phyloP scores from a whole-genome alignment of 2,888 invertebrate species.

The Ornithoptera alexandrae region DNA sequence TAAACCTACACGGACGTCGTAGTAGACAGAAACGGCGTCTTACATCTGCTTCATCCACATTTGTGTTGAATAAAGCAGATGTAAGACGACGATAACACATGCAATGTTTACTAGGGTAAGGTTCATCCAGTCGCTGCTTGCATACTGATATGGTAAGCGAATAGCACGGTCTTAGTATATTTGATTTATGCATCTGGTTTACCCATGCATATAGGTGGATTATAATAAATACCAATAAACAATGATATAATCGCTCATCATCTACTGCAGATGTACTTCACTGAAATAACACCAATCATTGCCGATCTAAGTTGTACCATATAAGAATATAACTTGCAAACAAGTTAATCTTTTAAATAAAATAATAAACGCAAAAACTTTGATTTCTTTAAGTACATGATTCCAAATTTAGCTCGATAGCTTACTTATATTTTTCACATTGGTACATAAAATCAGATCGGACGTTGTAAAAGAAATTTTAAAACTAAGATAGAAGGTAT shows the following conservation, averaged over 20 bases:
- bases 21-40: not conserved
- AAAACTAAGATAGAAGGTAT: too few species aligned
- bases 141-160: conserved; percentile 4
- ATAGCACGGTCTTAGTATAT: not conserved
- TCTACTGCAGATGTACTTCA: too few species aligned
- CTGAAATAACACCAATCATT: too few species aligned
- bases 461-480: too few species aligned
- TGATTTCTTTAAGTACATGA: too few species aligned
- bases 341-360: too few species aligned
- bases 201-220: not conserved
- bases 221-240: not conserved
- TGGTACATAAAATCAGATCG: too few species aligned
- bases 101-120: conserved; percentile 25
- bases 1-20: conserved; percentile 4
- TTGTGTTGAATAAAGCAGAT: conserved; percentile 18
- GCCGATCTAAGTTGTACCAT: too few species aligned
- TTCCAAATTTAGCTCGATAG: too few species aligned
- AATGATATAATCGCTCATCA: not conserved
- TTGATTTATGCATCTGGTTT: not conserved
- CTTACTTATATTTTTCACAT: too few species aligned
- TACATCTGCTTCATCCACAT: conserved; percentile 9
- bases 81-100: conserved; percentile 25
- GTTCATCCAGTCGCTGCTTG: conserved; percentile 12
- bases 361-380: too few species aligned
- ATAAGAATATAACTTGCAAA: too few species aligned